Conservation (phyloP, 2,113 vertebrate species). For the Tetrax tetrax region DNA sequence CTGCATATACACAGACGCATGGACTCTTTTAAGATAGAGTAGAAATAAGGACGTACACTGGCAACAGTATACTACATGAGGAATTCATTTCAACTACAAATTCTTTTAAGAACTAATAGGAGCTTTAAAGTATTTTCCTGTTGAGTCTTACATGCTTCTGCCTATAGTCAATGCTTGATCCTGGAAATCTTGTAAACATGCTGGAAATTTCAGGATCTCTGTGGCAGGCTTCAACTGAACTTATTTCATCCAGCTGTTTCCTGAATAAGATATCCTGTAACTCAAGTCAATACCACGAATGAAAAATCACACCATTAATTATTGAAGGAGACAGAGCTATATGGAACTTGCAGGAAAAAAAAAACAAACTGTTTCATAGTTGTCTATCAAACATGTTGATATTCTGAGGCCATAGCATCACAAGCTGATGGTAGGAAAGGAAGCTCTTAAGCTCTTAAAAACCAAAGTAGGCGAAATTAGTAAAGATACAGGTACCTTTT, state of each 20-base stretch:
- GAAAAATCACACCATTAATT: background rate
- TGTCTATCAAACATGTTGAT: background rate
- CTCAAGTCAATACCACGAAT: background rate
- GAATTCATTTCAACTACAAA: background rate
- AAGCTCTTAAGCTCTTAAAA: background rate
- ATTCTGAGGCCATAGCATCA: background rate
- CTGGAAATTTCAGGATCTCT: background rate
- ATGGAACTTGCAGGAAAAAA: background rate
- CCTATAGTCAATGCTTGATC: background rate
- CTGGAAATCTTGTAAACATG: background rate
- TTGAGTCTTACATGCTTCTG: background rate
- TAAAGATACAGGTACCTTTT: background rate
- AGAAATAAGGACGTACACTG: background rate
- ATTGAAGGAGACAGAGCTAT: background rate
- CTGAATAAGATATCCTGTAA: background rate
- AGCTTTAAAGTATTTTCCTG: background rate
- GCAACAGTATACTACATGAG: background rate
- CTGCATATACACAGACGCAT: background rate
- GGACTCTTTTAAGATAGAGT: background rate
- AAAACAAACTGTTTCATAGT: background rate
- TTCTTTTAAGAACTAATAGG: background rate
- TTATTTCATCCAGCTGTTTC: background rate
- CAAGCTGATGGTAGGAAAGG: background rate
- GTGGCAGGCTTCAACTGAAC: background rate
- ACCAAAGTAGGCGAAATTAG: background rate